Evolutionary conservation across 2,888 invertebrate species (phyloP), one percentile per base, ranked within the genome.

Genomic region (Sinopyrophorus schimmeli): DNA sequence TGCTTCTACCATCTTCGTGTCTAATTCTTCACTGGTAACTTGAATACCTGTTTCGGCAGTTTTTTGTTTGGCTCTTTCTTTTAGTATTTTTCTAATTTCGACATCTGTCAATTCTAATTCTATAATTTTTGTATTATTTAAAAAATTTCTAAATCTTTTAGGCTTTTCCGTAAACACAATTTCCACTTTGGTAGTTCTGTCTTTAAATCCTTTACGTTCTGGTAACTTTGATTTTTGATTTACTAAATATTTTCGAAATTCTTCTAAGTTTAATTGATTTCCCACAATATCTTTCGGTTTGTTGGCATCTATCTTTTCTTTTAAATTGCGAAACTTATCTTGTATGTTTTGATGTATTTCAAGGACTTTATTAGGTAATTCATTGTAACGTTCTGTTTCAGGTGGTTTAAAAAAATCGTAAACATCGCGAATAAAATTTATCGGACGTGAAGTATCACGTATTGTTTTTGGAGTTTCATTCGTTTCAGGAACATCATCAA

Each of bases 61-160:
- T 58, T 65, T 67, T 3, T 55, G 55, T 40, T 60, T 62, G 0
- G 69, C 68, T 27, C 70, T 47, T 9, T 69, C 63, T 17, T 61
- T 62, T 35, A 73, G 54, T 17, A 69, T 63, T 43, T 59, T 62
- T 17, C 63, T 59, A 9, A 70, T 62, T 59, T 72, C 67, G 2
- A 48, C 57, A 38, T 61, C 63, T 9, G 54, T 64, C 39, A 65
- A 46, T 46, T 62, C 59, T 5, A 62, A 49, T n/a, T 59, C 47
- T 16, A 34, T 38, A 12, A 51, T 24, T 42, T 27, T 30, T 23
- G 14, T 9, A 7, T 18, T 7, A 17, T 16, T 12, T 9, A 9
- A n/a, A n/a, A n/a, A n/a, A n/a, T n/a, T n/a, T n/a, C n/a, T n/a
- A n/a, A n/a, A n/a, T n/a, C n/a, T n/a, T n/a, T n/a, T 7, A 10